phyloP scores from a whole-genome alignment of 2,113 vertebrate genomes.

The Periophthalmodon schlosseri region DNA sequence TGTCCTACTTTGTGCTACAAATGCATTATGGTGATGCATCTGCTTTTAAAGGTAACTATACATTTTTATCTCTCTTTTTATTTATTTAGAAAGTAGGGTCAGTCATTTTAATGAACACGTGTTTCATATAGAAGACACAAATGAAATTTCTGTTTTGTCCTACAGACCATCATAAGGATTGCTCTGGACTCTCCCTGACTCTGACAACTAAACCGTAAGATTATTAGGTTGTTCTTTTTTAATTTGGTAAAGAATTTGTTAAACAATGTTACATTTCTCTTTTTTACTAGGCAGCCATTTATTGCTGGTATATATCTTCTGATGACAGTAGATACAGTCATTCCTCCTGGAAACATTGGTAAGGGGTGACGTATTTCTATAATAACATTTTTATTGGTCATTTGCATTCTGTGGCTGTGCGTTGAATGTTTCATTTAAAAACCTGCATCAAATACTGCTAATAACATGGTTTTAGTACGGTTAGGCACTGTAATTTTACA shows the following conservation, averaged over 20 bases:
- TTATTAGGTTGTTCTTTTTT: neutral
- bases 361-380: neutral
- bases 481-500: too few species aligned
- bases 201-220: conserved; percentile 93
- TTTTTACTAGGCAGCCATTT: conserved; percentile 86
- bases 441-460: too few species aligned
- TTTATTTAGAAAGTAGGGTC: neutral
- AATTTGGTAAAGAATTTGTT: neutral
- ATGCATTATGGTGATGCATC: conserved; percentile 92
- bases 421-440: neutral
- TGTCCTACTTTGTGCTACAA: conserved; percentile 92
- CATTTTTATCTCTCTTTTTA: neutral
- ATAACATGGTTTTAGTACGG: too few species aligned
- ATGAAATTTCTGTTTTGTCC: conserved; percentile 20
- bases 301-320: conserved; percentile 97
- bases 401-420: neutral
- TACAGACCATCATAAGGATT: conserved; percentile 94
- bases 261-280: conserved; percentile 4
- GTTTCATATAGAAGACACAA: neutral
- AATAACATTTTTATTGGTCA: neutral
- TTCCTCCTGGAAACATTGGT: conserved; percentile 91
- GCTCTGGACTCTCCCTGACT: conserved; percentile 89
- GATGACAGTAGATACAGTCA: conserved; percentile 90
- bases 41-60: conserved; percentile 85
- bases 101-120: neutral